A percentile compares a stretch with the other conserved stretches of the same genome.
These are phyloP conservation scores for Delphinus delphis DNA, from an alignment of 2,113 vertebrate species.

Conservation along the genomic window DNA sequence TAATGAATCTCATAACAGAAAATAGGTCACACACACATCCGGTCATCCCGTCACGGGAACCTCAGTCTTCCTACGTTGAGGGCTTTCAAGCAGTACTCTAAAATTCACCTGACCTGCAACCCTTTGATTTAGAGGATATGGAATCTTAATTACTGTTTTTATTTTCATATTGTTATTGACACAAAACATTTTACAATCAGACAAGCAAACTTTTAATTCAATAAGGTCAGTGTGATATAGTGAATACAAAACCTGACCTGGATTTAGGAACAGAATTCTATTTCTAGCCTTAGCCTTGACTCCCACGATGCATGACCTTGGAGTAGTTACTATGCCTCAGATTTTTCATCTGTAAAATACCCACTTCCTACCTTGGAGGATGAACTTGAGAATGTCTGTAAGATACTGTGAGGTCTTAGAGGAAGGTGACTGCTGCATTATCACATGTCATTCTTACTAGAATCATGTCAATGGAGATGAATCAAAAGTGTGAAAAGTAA, in stretches of 20 bases:
- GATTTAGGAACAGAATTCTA: conserved; percentile 45
- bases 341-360: conserved; percentile 80
- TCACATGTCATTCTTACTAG: conserved; percentile 23
- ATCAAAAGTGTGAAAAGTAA: conserved; percentile 8
- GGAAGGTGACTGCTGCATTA: background rate
- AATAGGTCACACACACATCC: background rate
- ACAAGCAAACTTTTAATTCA: background rate
- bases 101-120: background rate
- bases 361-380: conserved; percentile 40
- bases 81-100: background rate
- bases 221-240: background rate
- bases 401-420: conserved; percentile 37
- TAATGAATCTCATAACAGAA: background rate
- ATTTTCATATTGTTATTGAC: background rate
- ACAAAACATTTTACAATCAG: background rate
- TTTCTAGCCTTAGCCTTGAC: conserved; percentile 38
- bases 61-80: background rate
- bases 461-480: background rate
- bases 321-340: conserved; percentile 72
- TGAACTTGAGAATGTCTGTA: conserved; percentile 47
- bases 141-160: background rate
- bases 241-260: conserved; percentile 13
- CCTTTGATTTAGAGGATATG: background rate
- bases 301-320: conserved; percentile 47
- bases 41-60: background rate